Evolutionary conservation across 2,888 invertebrate species (phyloP).

Genomic region (Drosophila macrothrix): DNA sequence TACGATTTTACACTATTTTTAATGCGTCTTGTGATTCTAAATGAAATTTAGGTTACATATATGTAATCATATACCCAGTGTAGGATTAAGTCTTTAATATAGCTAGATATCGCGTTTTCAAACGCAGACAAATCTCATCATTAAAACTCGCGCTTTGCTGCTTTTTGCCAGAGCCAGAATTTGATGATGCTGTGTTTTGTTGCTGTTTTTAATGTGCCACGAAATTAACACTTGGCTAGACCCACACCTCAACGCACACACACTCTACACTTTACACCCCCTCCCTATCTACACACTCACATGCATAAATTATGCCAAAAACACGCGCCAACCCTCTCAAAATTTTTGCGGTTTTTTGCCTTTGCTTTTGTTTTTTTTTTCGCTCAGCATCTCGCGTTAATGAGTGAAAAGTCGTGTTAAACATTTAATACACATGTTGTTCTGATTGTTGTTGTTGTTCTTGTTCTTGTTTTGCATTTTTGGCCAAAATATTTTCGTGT

Average conservation of each 20-base stretch:
- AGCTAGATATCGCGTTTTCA: background rate
- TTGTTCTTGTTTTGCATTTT: constrained; percentile 33
- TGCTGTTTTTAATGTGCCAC: constrained; percentile 41
- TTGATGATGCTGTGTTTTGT: constrained; percentile 15
- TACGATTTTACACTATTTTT: no score
- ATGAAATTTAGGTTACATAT: background rate
- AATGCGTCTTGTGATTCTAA: background rate
- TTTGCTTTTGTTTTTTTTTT: constrained; percentile 24
- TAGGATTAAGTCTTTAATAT: background rate
- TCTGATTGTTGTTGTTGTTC: constrained; percentile 7
- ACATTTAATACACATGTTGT: constrained; percentile 76
- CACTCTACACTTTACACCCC: constrained; percentile 13
- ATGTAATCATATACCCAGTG: background rate
- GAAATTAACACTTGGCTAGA: constrained; percentile 76
- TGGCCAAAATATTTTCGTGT: constrained; percentile 24
- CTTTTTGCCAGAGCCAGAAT: constrained; percentile 4
- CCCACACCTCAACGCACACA: constrained; percentile 34
- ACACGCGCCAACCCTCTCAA: constrained; percentile 66
- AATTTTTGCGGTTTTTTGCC: constrained; percentile 38
- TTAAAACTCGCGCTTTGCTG: constrained; percentile 35
- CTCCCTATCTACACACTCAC: constrained; percentile 10
- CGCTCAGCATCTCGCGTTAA: constrained; percentile 50
- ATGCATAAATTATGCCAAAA: constrained; percentile 80
- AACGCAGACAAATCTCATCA: constrained; percentile 37
- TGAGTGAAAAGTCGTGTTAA: constrained; percentile 80